These are phyloP conservation scores for Drosophila rhopaloa DNA, from an alignment of 1,140 invertebrate genomes.

Conservation along the genomic window DNA sequence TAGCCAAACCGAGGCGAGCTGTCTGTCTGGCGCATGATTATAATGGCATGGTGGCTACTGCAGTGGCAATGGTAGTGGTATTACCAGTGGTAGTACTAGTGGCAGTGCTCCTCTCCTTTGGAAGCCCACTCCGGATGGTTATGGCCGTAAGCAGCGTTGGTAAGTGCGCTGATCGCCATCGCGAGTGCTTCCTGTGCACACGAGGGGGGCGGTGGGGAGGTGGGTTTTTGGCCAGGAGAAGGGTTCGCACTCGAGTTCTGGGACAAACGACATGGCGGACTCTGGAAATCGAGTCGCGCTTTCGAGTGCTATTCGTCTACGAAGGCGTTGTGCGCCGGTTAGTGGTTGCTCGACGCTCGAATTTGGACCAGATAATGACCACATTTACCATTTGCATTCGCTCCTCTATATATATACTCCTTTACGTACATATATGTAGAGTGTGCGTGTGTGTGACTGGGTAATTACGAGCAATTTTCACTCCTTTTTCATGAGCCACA, in stretches of 20 bases:
- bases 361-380: constrained; percentile 74
- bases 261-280: constrained; percentile 7
- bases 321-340: constrained; percentile 58
- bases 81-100: too few species aligned
- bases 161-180: constrained; percentile 79
- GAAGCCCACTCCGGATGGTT: constrained; percentile 46
- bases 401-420: not conserved
- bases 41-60: constrained; percentile 45
- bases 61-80: constrained; percentile 8
- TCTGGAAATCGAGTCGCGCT: constrained; percentile 29
- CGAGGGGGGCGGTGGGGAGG: not conserved
- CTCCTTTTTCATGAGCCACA: constrained; percentile 72
- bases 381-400: constrained; percentile 73
- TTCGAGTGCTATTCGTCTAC: constrained; percentile 58
- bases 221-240: not conserved
- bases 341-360: constrained; percentile 50
- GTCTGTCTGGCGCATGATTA: constrained; percentile 65
- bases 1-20: constrained; percentile 21
- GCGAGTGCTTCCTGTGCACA: constrained; percentile 74
- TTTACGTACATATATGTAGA: not conserved
- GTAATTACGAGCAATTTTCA: constrained; percentile 82
- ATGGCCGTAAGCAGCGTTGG: constrained; percentile 69
- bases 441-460: constrained; percentile 45
- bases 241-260: constrained; percentile 26
- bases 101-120: constrained; percentile 18